Evolutionary conservation across 2,797 vertebrate species (phyloP).

Genomic region (Phoeniculus purpureus): DNA sequence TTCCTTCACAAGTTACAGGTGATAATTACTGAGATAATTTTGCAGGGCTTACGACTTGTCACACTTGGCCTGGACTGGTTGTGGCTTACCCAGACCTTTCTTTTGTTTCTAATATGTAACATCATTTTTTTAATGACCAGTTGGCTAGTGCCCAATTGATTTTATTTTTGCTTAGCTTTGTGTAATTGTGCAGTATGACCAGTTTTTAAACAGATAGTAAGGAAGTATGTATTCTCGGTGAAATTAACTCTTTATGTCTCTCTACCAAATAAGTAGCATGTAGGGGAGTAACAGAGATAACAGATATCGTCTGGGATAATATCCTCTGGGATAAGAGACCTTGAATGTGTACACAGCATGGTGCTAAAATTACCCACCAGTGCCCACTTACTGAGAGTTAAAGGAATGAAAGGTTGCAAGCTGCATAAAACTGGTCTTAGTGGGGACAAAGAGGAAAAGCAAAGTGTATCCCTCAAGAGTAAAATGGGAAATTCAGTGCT

Average conservation of each 20-base stretch:
- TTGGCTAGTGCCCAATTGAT: background rate
- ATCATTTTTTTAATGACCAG: background rate
- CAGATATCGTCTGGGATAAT: background rate
- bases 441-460: background rate
- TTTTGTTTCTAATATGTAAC: too few species aligned
- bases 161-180: background rate
- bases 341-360: background rate
- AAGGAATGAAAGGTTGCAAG: background rate
- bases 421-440: background rate
- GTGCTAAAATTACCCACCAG: background rate
- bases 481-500: background rate
- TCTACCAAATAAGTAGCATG: background rate
- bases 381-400: background rate
- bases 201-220: background rate
- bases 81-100: background rate
- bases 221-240: background rate
- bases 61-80: background rate
- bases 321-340: background rate
- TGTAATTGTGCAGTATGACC: background rate
- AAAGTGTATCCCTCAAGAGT: background rate
- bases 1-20: background rate
- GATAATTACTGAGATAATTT: background rate
- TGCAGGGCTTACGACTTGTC: background rate
- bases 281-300: background rate
- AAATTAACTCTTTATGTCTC: background rate